phyloP scores from a whole-genome alignment of 2,797 vertebrate genomes.

The Ataeniobius toweri region DNA sequence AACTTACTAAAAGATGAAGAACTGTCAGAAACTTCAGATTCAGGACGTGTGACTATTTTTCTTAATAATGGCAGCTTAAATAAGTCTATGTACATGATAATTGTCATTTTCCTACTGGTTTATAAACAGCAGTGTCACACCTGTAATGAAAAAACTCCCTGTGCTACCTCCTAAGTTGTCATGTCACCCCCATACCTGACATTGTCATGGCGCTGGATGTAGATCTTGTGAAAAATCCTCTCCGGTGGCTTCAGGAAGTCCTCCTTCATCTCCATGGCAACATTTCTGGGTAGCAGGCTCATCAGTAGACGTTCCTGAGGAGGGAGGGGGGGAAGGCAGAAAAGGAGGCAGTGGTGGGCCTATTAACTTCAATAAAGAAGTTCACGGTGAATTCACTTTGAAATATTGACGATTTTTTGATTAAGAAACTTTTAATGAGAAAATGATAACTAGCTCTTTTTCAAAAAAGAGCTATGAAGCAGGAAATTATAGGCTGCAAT shows the following conservation, averaged over 20 bases:
- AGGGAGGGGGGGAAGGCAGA: slow-evolving; percentile 31
- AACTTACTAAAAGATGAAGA: background rate
- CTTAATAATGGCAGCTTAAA: slow-evolving; percentile 6
- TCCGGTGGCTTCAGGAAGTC: slow-evolving; percentile 98
- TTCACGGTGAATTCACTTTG: background rate
- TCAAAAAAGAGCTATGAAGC: no score
- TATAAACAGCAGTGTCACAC: slow-evolving; percentile 61
- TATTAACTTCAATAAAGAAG: slow-evolving; percentile 11
- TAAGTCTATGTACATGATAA: slow-evolving; percentile 17
- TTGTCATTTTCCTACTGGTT: slow-evolving; percentile 51
- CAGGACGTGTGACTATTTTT: background rate
- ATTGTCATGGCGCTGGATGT: slow-evolving; percentile 98
- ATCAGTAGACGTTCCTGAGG: slow-evolving; percentile 94
- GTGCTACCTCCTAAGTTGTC: slow-evolving; percentile 50
- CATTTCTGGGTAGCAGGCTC: slow-evolving; percentile 97
- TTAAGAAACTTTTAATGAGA: no score
- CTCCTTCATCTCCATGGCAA: slow-evolving; percentile 99
- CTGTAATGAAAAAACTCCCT: slow-evolving; percentile 50
- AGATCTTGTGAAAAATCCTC: slow-evolving; percentile 99
- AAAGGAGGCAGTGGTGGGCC: slow-evolving; percentile 30
- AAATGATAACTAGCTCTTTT: no score
- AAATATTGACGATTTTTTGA: no score
- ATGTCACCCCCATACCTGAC: slow-evolving; percentile 88
- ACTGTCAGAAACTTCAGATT: background rate
- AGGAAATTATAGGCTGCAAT: no score